Evolutionary conservation across 2,797 vertebrate genomes (phyloP).

Genomic region (Sardinella longiceps): DNA sequence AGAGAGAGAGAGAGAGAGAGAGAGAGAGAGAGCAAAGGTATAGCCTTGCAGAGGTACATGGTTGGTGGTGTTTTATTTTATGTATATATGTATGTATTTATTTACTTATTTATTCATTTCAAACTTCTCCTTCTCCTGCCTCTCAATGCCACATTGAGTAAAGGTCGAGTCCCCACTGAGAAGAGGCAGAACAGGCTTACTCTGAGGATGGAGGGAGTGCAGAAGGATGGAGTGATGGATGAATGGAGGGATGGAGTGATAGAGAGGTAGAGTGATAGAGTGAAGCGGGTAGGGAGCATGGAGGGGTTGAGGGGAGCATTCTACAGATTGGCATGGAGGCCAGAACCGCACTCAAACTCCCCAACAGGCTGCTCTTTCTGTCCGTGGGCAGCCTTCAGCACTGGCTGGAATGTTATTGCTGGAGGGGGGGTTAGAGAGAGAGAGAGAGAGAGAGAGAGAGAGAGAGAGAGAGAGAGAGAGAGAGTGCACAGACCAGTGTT

Average conservation of each 20-base stretch:
- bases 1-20: too few relatives aligned
- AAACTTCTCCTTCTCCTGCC: not conserved
- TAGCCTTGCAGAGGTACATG: not conserved
- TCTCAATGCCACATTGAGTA: not conserved
- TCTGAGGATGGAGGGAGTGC: not conserved
- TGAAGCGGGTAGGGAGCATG: not conserved
- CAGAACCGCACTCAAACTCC: constrained; percentile 15
- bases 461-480: not conserved
- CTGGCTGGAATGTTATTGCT: constrained; percentile 16
- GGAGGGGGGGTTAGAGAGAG: not conserved
- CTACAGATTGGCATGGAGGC: not conserved
- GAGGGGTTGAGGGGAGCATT: not conserved
- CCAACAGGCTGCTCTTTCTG: constrained; percentile 15
- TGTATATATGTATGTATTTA: too few relatives aligned
- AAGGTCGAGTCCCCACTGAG: not conserved
- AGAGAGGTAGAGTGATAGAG: not conserved
- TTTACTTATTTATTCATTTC: not conserved
- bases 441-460: too few relatives aligned
- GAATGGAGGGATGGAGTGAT: not conserved
- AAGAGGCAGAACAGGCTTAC: not conserved
- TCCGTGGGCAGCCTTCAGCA: not conserved
- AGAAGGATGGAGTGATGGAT: not conserved
- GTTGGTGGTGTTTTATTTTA: not conserved
- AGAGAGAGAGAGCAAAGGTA: not conserved
- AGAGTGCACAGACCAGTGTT: constrained; percentile 13